Conservation (phyloP, 2,888 invertebrate species). For the Zhengitettix transpicula region DNA sequence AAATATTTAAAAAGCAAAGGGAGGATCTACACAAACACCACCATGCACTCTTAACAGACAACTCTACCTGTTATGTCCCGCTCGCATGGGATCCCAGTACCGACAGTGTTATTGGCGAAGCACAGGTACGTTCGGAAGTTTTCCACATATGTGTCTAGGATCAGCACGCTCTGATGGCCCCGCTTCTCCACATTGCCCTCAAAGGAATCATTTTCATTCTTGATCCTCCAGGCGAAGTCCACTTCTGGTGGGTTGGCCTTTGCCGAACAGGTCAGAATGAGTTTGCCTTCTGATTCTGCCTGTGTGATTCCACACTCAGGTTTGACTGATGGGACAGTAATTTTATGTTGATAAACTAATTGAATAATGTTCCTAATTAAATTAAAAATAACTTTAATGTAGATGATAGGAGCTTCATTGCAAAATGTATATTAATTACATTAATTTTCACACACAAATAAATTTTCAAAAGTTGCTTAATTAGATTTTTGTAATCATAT, state of each 20-base stretch:
- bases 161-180: slow-evolving; percentile 41
- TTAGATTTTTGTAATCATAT: background rate
- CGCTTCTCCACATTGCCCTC: slow-evolving; percentile 36
- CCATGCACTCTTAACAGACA: no score
- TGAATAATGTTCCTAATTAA: no score
- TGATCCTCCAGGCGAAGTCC: slow-evolving; percentile 68
- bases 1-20: no score
- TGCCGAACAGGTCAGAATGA: slow-evolving; percentile 65
- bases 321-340: slow-evolving; percentile 41
- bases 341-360: background rate
- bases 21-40: no score
- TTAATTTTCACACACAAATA: background rate
- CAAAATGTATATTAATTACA: background rate
- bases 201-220: slow-evolving; percentile 65
- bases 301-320: slow-evolving; percentile 71
- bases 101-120: slow-evolving; percentile 69
- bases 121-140: slow-evolving; percentile 67
- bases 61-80: slow-evolving; percentile 31
- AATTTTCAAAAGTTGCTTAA: background rate
- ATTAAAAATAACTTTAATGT: no score
- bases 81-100: slow-evolving; percentile 37
- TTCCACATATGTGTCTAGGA: slow-evolving; percentile 41
- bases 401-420: background rate
- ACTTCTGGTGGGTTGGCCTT: slow-evolving; percentile 63
- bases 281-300: slow-evolving; percentile 51